Evolutionary conservation across 2,113 vertebrate species (phyloP).

Genomic region (Elaphurus davidianus): DNA sequence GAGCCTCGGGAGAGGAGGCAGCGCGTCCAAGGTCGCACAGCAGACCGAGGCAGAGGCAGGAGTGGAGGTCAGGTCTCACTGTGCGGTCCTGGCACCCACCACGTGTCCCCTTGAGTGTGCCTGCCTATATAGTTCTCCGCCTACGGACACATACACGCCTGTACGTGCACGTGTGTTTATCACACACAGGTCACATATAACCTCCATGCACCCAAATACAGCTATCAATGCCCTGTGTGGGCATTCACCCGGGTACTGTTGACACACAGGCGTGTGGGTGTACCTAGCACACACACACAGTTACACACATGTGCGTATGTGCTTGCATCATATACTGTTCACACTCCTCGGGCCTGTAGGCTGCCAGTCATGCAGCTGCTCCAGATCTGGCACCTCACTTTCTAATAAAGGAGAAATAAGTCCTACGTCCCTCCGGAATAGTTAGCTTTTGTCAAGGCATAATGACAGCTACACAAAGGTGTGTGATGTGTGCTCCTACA

Average conservation of each 20-base stretch:
- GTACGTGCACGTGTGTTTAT: accelerated
- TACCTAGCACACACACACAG: neutral
- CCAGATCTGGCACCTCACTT: neutral
- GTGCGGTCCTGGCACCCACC: accelerated
- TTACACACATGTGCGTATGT: accelerated
- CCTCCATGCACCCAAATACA: neutral
- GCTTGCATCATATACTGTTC: neutral
- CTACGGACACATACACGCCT: accelerated
- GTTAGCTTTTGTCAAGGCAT: neutral
- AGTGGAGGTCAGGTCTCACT: neutral
- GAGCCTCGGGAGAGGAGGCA: neutral
- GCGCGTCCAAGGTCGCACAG: neutral
- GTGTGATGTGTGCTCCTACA: neutral
- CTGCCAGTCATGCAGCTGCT: accelerated
- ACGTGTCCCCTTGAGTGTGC: accelerated
- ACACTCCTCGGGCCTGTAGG: neutral
- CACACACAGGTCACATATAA: accelerated
- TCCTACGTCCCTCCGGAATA: neutral
- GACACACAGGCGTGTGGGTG: accelerated
- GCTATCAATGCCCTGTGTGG: accelerated
- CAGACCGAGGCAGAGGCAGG: neutral
- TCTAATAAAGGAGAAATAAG: neutral
- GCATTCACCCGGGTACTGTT: accelerated
- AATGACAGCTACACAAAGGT: neutral
- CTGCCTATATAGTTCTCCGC: accelerated